These are phyloP conservation scores for Panthera uncia DNA, from an alignment of 2,113 vertebrate genomes.

Conservation along the genomic window DNA sequence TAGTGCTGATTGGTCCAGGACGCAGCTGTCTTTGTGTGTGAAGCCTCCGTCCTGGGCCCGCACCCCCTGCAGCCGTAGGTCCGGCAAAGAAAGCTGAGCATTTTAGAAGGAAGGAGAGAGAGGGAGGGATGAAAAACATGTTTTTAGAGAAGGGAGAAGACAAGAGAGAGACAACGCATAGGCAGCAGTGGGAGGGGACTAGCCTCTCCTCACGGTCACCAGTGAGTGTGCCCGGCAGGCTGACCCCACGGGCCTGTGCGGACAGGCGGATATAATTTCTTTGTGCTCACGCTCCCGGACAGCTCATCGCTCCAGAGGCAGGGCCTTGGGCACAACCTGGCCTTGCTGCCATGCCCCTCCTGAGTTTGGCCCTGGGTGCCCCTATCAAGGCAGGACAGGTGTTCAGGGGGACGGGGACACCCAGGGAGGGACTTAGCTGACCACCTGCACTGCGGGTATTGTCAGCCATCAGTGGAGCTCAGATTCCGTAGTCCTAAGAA, in stretches of 20 bases:
- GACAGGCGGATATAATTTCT: not conserved
- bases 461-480: not conserved
- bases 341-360: not conserved
- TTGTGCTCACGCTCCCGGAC: not conserved
- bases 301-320: not conserved
- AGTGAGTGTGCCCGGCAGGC: fast-evolving
- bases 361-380: not conserved
- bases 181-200: not conserved
- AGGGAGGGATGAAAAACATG: not conserved
- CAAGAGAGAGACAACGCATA: not conserved
- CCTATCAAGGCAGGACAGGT: not conserved
- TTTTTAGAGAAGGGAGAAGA: not conserved
- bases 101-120: not conserved
- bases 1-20: not conserved
- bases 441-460: not conserved
- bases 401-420: not conserved
- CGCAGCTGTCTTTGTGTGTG: not conserved
- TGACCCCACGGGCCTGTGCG: not conserved
- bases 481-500: not conserved
- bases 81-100: not conserved
- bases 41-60: not conserved
- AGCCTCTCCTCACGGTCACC: not conserved
- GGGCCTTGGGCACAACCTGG: not conserved
- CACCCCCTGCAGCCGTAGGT: not conserved
- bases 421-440: not conserved